Base-by-base conservation (phyloP, 2,113 vertebrate species). In the Sinosuthora webbiana region DNA sequence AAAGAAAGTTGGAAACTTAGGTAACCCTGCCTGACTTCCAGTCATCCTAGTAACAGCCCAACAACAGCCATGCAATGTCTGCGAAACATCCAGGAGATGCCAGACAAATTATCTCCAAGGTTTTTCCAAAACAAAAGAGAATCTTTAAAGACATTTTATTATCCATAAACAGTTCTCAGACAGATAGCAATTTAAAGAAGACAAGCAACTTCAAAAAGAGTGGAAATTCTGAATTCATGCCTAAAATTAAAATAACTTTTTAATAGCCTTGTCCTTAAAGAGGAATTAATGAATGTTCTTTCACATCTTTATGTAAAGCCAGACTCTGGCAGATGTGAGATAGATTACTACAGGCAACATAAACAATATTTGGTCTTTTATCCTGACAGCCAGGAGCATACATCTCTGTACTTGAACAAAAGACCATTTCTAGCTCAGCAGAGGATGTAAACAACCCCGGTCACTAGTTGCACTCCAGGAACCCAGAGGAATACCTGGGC, bases 341-440 rank as follows among this genome's bases (percentile, higher is more conserved):
- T 63, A 93, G 87, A 93, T 93, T 94, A 85, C 64, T 67, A 75
- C 31, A n/a, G 19, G 56, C 60, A 95, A 94, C 67, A 70, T 95
- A 97, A 95, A 96, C 92, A 97, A 13, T 81, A 88, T 88, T 83
- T 86, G 30, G 30, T 70, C 94, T 94, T 97, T 95, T n/a, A 95
- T 95, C 68, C 68, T 70, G 50, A 41, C 84, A 90, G 83, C 10
- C 1, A 16, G 63, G 56, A 86, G 75, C 3, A 0, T 44, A 70
- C 41, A 28, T 83, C 59, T 83, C 68, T 67, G 63, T 13, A 63
- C 64, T 86, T 49, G 76, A 94, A 96, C 90, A 96, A 95, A 94
- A 95, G 87, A 83, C 20, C 60, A 52, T 86, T 94, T 88, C 92
- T 88, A 88, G 37, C 28, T 77, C 60, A 71, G 68, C 47, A 67